Base-by-base conservation (phyloP, 30 jellyfish, hydroid and myxozoan genomes). In the Turritopsis rubra region DNA sequence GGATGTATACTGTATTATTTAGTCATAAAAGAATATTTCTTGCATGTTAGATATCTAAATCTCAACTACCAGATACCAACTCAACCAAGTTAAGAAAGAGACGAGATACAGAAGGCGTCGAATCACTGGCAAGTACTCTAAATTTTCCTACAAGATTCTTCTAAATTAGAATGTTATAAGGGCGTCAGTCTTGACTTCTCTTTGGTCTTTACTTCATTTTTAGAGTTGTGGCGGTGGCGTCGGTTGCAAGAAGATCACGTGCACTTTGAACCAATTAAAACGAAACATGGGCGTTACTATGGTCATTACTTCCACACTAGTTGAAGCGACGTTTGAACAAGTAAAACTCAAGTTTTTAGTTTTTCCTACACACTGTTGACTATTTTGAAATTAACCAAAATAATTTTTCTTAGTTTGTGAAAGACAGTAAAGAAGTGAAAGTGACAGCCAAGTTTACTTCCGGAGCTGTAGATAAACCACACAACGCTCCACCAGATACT, bases 261-360 rank as follows among this genome's bases (percentile, higher is more conserved):
- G 87, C 65, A 52, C 65, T 41, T 25, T 80, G 18, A 52, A 52
- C 28, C 66, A 41, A 23, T 53, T 80, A 16, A 41, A 80, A 54
- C 52, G 66, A 29, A 16, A 30, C 31, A 89, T 80, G 28, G 82
- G 83, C 27, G 98, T 87, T 17, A 74, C 83, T 28, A 85, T 92
- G 24, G 66, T 23, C 31, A 52, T 92, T 25, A 78, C 88, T 27
- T 92, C 98, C 21, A 92, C 96, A 52, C 82, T 92, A 79, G 96
- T 87, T 28, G 92, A 87, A 75, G 68, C 86, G 18, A 92, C 96
- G 22, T 84, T 92, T 81, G 86, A 88, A 22, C 77, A 84, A 91
- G 98, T 92, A 72, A 68, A 68, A 68, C 19, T 1, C 16, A 68
- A 7, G 21, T 68, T 0, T 60, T 60, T 0, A 60, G 73, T 60